Evolutionary conservation across 2,888 invertebrate genomes (phyloP), one percentile per base, ranked within the genome.

Genomic region (Trichogramma dendrolimi): DNA sequence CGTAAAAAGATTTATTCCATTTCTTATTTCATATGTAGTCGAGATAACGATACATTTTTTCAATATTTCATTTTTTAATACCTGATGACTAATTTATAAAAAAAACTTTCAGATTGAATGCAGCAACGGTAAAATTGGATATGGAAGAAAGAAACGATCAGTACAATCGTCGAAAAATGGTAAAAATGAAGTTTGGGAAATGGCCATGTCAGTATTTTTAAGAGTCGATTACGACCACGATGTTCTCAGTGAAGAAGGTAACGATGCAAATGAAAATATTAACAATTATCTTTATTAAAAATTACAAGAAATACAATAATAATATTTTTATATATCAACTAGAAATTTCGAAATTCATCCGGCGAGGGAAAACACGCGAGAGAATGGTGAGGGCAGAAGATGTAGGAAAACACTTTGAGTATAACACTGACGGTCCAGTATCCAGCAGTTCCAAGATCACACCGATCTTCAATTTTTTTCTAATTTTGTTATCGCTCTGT

Each of bases 181-280:
- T 71, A 86, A 87, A 46, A 93, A 93, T 79, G 90, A 90, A 73
- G 84, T 94, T 43, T 94, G 90, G 76, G 94, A 94, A 76, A 91
- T 94, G 49, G 90, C 93, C 0, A 87, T 94, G 77, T 91, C 92
- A 10, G 91, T 94, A 42, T 89, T 93, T 80, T 89, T 95, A 73
- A 92, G 90, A 80, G 92, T 95, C 5, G 89, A 89, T 72, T 88
- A 88, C 74, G 83, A 85, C 50, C 86, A 88, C 44, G 80, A 81
- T 47, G 72, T 76, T 6, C 79, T 80, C 62, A 79, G 72, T 38
- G 71, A 77, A 55, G 71, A 74, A 73, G 75, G 77, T 77, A 70
- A 48, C 6, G 39, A 48, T 6, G 52, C 5, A 10, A 2, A 53
- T n/a, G n/a, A n/a, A 54, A 40, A 38, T 49, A 56, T 54, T 63